These are phyloP conservation scores for Murina feae DNA, from an alignment of 2,113 vertebrate species.

Conservation along the genomic window DNA sequence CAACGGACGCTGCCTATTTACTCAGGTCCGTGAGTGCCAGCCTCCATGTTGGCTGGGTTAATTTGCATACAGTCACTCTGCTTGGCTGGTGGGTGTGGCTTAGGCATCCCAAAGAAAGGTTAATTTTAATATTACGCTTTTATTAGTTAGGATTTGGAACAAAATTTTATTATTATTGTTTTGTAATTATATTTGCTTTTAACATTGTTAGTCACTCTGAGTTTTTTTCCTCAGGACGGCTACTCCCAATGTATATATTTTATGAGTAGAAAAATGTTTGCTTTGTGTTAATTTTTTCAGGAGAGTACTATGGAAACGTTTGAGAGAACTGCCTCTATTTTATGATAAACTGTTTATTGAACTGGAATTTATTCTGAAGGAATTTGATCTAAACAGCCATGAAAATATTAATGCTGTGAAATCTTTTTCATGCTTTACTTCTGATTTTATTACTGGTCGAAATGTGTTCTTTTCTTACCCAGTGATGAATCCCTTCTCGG, in stretches of 20 bases:
- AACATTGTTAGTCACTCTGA: not conserved
- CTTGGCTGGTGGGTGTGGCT: too few relatives aligned
- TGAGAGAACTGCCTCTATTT: not conserved
- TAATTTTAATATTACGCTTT: too few relatives aligned
- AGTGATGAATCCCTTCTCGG: not conserved
- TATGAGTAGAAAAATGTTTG: not conserved
- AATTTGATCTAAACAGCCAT: not conserved
- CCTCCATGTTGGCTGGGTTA: too few relatives aligned
- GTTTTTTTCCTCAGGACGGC: not conserved
- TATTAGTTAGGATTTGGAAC: too few relatives aligned
- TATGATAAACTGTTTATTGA: conserved; percentile 3
- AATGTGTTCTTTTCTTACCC: not conserved
- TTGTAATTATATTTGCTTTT: not conserved
- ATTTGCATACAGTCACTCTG: too few relatives aligned
- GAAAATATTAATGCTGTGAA: not conserved
- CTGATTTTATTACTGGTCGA: not conserved
- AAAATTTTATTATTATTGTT: conserved; percentile 4
- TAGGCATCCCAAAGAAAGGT: too few relatives aligned
- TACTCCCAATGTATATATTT: not conserved
- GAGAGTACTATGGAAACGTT: not conserved
- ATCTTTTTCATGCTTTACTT: not conserved
- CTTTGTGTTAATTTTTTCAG: conserved; percentile 33
- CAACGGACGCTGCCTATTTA: too few relatives aligned
- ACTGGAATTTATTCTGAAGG: conserved; percentile 8
- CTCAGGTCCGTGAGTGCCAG: too few relatives aligned